Conservation (phyloP, 2,797 vertebrate genomes). For the Sebastes melanostomus region DNA sequence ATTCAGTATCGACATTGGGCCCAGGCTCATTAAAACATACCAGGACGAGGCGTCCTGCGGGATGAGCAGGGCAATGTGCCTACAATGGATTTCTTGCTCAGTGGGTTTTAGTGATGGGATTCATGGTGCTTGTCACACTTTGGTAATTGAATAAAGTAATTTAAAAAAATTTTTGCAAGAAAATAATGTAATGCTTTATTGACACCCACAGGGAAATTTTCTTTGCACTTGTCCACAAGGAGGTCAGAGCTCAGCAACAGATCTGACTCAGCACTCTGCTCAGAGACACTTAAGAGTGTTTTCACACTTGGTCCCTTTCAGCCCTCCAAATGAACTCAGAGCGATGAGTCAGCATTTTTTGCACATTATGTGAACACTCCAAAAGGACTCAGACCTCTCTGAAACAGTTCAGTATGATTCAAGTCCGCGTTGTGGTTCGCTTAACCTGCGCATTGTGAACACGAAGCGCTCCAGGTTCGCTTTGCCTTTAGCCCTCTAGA, state of each 20-base stretch:
- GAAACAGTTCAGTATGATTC: too few relatives aligned
- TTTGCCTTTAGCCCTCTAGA: too few relatives aligned
- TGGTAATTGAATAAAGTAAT: background rate
- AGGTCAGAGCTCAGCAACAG: background rate
- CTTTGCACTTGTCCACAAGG: too few relatives aligned
- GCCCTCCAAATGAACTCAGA: too few relatives aligned
- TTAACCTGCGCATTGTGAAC: too few relatives aligned
- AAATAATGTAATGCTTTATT: background rate
- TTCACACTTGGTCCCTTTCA: too few relatives aligned
- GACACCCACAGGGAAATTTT: too few relatives aligned
- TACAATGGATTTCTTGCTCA: background rate
- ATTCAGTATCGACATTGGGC: background rate
- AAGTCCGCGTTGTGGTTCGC: too few relatives aligned
- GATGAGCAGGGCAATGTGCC: background rate
- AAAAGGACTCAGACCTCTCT: too few relatives aligned
- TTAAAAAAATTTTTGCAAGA: background rate
- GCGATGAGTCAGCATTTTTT: too few relatives aligned
- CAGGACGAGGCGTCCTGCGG: background rate
- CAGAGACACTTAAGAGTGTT: background rate
- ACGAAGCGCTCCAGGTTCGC: too few relatives aligned
- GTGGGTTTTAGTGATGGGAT: background rate
- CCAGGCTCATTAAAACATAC: conserved; percentile 10
- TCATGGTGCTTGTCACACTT: background rate
- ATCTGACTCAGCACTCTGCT: background rate
- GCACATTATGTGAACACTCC: too few relatives aligned